Conservation (phyloP, 2,888 invertebrate genomes). For the Masnerella sp. region DNA sequence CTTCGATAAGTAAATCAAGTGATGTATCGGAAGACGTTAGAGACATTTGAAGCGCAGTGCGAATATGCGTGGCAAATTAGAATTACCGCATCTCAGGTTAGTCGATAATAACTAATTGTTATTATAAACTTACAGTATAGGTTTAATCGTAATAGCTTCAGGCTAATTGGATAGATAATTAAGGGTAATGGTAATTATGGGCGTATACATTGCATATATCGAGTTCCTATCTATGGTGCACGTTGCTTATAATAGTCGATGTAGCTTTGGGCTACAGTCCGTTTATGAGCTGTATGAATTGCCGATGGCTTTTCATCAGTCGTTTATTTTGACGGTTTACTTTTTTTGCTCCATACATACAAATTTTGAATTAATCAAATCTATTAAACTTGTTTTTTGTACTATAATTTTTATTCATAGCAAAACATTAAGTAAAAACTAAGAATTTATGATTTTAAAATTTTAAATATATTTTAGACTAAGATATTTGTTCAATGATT, state of each 20-base stretch:
- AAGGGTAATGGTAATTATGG: slow-evolving; percentile 77
- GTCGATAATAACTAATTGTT: slow-evolving; percentile 77
- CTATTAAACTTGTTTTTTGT: no score
- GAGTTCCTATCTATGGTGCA: slow-evolving; percentile 66
- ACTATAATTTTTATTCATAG: no score
- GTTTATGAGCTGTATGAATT: slow-evolving; percentile 69
- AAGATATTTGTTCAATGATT: no score
- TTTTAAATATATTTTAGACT: no score
- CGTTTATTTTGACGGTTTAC: slow-evolving; percentile 60
- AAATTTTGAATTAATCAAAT: slow-evolving; percentile 30
- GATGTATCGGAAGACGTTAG: slow-evolving; percentile 39
- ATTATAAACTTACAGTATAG: slow-evolving; percentile 77
- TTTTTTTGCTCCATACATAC: slow-evolving; percentile 35
- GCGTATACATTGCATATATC: slow-evolving; percentile 70
- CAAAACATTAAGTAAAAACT: no score
- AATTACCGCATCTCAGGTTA: slow-evolving; percentile 71
- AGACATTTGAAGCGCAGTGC: slow-evolving; percentile 55
- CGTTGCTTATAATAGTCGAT: slow-evolving; percentile 74
- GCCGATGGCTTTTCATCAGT: slow-evolving; percentile 70
- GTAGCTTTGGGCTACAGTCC: slow-evolving; percentile 72
- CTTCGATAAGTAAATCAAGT: slow-evolving; percentile 32
- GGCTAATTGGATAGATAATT: slow-evolving; percentile 78
- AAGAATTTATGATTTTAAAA: no score
- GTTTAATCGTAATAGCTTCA: slow-evolving; percentile 77
- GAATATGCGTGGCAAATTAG: slow-evolving; percentile 68